Percentiles rank a stretch among this genome's conserved stretches.
Evolutionary conservation across 92 coral and sea anemone genomes (phyloP).

Genomic region (Meandrina meandrites): DNA sequence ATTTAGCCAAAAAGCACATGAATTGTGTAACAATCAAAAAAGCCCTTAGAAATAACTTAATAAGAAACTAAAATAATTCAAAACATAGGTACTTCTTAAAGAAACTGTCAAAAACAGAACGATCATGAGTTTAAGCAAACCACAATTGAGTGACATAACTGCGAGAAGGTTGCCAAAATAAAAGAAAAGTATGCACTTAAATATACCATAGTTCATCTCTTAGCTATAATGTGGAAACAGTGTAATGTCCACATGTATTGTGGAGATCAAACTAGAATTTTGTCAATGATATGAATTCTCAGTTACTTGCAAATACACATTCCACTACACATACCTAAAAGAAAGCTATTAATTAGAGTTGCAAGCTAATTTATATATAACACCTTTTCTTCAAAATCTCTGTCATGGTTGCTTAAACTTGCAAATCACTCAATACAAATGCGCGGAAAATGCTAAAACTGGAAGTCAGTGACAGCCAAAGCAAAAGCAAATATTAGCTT

Average conservation of each 20-base stretch:
- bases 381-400: background rate
- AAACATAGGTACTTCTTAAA: background rate
- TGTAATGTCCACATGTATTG: background rate
- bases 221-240: too few species aligned
- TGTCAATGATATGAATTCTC: background rate
- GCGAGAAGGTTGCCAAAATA: background rate
- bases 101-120: background rate
- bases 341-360: background rate
- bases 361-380: background rate
- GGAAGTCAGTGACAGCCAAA: background rate
- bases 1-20: background rate
- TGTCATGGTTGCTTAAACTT: background rate
- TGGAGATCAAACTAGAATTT: background rate
- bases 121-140: background rate
- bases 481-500: background rate
- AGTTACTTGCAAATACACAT: background rate
- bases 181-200: background rate
- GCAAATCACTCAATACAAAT: background rate
- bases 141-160: background rate
- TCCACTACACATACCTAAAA: background rate
- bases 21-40: background rate
- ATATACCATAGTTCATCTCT: background rate
- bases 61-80: conserved; percentile 34
- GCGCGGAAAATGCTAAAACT: conserved; percentile 15
- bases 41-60: background rate